Evolutionary conservation across 2,113 vertebrate species (phyloP).

Genomic region (Cynoglossus semilaevis): DNA sequence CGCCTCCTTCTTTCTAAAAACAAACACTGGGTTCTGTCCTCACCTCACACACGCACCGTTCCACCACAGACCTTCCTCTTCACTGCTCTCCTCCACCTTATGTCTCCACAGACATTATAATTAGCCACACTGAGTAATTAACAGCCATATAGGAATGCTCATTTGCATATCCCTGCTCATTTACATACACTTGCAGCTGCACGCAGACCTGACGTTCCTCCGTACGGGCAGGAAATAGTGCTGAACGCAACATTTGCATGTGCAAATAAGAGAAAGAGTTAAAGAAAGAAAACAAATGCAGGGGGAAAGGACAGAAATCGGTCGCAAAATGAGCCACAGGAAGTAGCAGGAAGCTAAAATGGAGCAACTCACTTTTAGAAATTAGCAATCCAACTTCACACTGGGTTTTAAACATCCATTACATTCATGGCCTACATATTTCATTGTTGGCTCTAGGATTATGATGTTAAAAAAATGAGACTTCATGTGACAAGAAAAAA

Average conservation of each 20-base stretch:
- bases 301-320: no score
- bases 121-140: slow-evolving; percentile 74
- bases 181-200: slow-evolving; percentile 48
- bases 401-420: no score
- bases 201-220: slow-evolving; percentile 38
- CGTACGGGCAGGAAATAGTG: slow-evolving; percentile 8
- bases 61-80: slow-evolving; percentile 37
- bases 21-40: slow-evolving; percentile 8
- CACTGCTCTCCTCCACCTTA: slow-evolving; percentile 54
- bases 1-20: slow-evolving; percentile 10
- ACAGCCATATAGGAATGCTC: slow-evolving; percentile 65
- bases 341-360: no score
- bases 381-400: no score
- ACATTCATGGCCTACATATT: no score
- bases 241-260: not conserved
- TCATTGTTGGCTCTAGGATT: no score
- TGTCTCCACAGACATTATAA: slow-evolving; percentile 72
- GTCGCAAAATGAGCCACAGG: no score
- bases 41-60: slow-evolving; percentile 39
- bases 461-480: no score
- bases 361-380: no score
- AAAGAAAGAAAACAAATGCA: no score
- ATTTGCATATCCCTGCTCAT: slow-evolving; percentile 64
- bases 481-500: no score
- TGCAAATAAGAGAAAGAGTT: no score